Evolutionary conservation across 2,797 vertebrate species (phyloP), one percentile per base, ranked within the genome.

Genomic region (Ctenopoma kingsleyae): DNA sequence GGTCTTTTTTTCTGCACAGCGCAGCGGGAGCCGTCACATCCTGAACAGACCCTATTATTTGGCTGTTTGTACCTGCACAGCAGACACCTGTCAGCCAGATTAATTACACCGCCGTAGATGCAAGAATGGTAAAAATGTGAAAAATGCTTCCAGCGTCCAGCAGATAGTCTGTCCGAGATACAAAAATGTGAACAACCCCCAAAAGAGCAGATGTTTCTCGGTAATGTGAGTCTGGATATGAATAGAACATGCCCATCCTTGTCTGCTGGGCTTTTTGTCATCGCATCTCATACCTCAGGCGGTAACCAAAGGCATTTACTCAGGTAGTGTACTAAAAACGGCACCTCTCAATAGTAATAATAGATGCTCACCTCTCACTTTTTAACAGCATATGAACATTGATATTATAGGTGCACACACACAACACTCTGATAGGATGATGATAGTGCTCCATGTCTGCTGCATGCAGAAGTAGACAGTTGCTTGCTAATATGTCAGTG

Each of bases 51-150:
- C 83, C 76, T 73, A 61, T 87, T 88, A 82, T 91, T 81, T 86
- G 87, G 80, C 85, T 86, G 87, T 80, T 85, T 80, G 75, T 85
- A 88, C 80, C 83, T 81, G 74, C 38, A 17, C 78, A 54, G 88
- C 78, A 77, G 87, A 86, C 88, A 87, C 84, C 84, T 86, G 88
- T 87, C 87, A 84, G 69, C 77, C 56, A 86, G 84, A 88, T 89
- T 85, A 87, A 91, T 89, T 90, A 87, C 86, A 78, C 83, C 36
- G 54, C 70, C 23, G 17, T 20, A 35, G 54, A 82, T 57, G 76
- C 77, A 74, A 47, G 69, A 74, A 71, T 57, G 59, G 48, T 50
- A 38, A 73, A 65, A 69, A 73, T 52, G 64, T 30, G 58, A 60
- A 66, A 83, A 85, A 76, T 67, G 54, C 65, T 71, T 60, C 69